Evolutionary conservation across 2,797 vertebrate species (phyloP), one percentile per base, ranked within the genome.

Genomic region (Micropoecilia bifurca): DNA sequence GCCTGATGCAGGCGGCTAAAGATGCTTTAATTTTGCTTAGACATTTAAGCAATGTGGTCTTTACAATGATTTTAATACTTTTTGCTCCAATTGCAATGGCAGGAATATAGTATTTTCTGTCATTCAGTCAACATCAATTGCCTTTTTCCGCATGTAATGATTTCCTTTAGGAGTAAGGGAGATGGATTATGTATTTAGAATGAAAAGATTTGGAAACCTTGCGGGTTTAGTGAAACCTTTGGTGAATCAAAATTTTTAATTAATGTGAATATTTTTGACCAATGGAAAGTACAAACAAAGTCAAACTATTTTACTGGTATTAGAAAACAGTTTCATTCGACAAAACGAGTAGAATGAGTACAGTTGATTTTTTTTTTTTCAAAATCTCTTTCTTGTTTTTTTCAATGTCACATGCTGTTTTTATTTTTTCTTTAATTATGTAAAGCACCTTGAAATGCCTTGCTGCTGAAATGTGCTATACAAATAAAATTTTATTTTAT

Each of bases 21-120:
- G 83, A 92, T 88, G 91, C 85, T 91, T 93, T 90, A 85, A 80
- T 86, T 82, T 79, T 76, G 80, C 77, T 80, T 80, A 80, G 72
- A 80, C 76, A 82, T 81, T 36, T 78, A 93, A 88, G 82, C 87
- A 78, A 86, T 88, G 75, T 85, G 88, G 87, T 74, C 79, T 81
- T 88, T 87, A 85, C 86, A 87, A 90, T 80, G 76, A 81, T 88
- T 93, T 88, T 89, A 91, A 91, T 91, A 89, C 85, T 87, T 88
- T 73, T 73, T 74, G 61, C 66, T 77, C 73, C 83, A 89, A 89
- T 91, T 89, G 83, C 83, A 76, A 74, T 75, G 57, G 83, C 85
- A 80, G 63, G 36, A 68, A 68, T 22, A 45, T 77, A 57, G 82
- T 69, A 25, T 75, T 53, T 74, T 45, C 57, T 69, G 76, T 90